These are phyloP conservation scores for Mugil cephalus DNA, from an alignment of 2,113 vertebrate genomes.

Conservation along the genomic window DNA sequence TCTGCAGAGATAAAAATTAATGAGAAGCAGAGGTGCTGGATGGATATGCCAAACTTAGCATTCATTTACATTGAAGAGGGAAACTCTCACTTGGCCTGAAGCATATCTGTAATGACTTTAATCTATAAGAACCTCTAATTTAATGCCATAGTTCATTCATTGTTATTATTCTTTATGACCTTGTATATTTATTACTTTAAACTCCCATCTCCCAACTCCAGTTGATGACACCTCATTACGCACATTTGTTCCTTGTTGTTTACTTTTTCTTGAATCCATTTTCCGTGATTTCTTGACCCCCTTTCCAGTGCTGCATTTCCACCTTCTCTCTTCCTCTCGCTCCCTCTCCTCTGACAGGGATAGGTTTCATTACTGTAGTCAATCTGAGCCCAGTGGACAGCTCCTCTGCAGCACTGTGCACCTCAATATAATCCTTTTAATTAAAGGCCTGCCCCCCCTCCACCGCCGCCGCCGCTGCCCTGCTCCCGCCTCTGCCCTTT, in stretches of 20 bases:
- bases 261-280: slow-evolving; percentile 50
- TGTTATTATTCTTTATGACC: slow-evolving; percentile 80
- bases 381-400: slow-evolving; percentile 82
- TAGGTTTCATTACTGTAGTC: slow-evolving; percentile 87
- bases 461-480: slow-evolving; percentile 56
- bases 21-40: slow-evolving; percentile 77
- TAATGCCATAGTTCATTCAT: slow-evolving; percentile 72
- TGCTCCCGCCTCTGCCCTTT: slow-evolving; percentile 77
- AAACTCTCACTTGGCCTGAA: slow-evolving; percentile 73
- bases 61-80: slow-evolving; percentile 81
- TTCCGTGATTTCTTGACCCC: slow-evolving; percentile 43
- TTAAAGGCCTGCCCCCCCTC: slow-evolving; percentile 82
- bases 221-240: slow-evolving; percentile 58
- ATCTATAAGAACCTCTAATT: slow-evolving; percentile 76
- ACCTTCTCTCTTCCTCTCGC: slow-evolving; percentile 42
- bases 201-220: slow-evolving; percentile 33
- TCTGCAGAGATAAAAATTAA: slow-evolving; percentile 81
- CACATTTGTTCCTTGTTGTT: slow-evolving; percentile 60
- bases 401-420: slow-evolving; percentile 81
- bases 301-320: slow-evolving; percentile 27
- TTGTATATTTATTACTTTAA: slow-evolving; percentile 71
- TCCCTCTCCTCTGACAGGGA: slow-evolving; percentile 71
- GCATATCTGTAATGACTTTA: slow-evolving; percentile 78
- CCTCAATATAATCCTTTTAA: slow-evolving; percentile 88
- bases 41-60: slow-evolving; percentile 78